These are phyloP conservation scores for Lutraria lutraria DNA, from an alignment of 2,888 invertebrate species.

Conservation along the genomic window DNA sequence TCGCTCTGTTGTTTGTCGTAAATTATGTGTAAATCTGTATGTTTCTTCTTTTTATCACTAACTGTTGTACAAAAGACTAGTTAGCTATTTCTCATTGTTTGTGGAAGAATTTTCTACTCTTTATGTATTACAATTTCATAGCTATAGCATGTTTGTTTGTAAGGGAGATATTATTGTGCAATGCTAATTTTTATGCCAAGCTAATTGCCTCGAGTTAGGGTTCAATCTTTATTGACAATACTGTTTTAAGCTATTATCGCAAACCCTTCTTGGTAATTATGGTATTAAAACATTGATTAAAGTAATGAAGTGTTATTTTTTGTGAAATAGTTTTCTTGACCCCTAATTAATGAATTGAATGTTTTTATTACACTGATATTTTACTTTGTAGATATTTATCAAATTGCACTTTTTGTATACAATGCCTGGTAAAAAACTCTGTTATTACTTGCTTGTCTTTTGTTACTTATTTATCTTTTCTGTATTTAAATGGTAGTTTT, in stretches of 20 bases:
- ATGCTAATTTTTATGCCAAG: not conserved
- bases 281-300: too few relatives aligned
- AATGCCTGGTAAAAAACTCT: conserved; percentile 10
- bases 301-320: not conserved
- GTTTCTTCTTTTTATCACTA: not conserved
- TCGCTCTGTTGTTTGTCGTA: not conserved
- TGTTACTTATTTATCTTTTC: not conserved
- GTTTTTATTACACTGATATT: not conserved
- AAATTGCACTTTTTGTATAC: not conserved
- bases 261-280: too few relatives aligned
- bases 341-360: not conserved
- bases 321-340: not conserved
- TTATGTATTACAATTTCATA: not conserved
- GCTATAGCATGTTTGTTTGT: not conserved
- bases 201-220: not conserved
- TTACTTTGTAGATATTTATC: not conserved
- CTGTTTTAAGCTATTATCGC: not conserved
- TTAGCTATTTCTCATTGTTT: not conserved
- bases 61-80: not conserved
- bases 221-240: not conserved
- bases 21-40: not conserved
- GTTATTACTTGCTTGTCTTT: not conserved
- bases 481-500: too few relatives aligned
- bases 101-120: not conserved
- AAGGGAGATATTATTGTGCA: not conserved